Evolutionary conservation across 2,113 vertebrate species (phyloP), one percentile per base, ranked within the genome.

Genomic region (Lampris megalopsis): DNA sequence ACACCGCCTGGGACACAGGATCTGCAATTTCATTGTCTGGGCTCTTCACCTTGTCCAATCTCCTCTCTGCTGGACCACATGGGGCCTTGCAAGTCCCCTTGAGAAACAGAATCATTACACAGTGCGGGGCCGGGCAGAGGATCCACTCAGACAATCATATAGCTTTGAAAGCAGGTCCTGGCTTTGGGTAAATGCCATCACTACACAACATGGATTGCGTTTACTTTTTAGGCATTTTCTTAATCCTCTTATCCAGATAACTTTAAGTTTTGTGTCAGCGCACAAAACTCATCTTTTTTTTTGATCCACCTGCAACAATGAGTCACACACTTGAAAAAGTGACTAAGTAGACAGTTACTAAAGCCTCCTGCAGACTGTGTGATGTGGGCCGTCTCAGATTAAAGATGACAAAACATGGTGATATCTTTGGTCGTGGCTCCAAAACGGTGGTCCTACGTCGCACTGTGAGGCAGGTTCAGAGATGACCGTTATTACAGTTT

Each of bases 11-110:
- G 76, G 86, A 88, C 56, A 63, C 40, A 5, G 52, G 10, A 64
- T 62, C 49, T 71, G 68, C 81, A 82, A 72, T 86, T 72, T 79
- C 65, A 79, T 66, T 49, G 45, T 67, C 79, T 69, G 72, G 63
- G 69, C 66, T 66, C 50, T 75, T 77, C 65, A 69, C 71, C 75
- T 10, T 5, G 42, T 63, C 65, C 66, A 69, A 64, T 73, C 73
- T 63, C 35, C 48, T 54, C 71, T 66, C 40, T 53, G 63, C 42
- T 11, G 4, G 54, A 54, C 9, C 1, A 36, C 43, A 70, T 64
- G 60, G 13, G 53, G 68, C 65, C 52, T 62, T 76, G 40, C 79
- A 81, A 79, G 75, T 77, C 73, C 58, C 40, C 48, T 49, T 59
- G 64, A 71, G 63, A 50, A 62, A 38, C 3, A 0, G 36, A 75